These are phyloP conservation scores for Polydrusus tereticollis DNA, from an alignment of 2,888 invertebrate genomes.

Conservation along the genomic window DNA sequence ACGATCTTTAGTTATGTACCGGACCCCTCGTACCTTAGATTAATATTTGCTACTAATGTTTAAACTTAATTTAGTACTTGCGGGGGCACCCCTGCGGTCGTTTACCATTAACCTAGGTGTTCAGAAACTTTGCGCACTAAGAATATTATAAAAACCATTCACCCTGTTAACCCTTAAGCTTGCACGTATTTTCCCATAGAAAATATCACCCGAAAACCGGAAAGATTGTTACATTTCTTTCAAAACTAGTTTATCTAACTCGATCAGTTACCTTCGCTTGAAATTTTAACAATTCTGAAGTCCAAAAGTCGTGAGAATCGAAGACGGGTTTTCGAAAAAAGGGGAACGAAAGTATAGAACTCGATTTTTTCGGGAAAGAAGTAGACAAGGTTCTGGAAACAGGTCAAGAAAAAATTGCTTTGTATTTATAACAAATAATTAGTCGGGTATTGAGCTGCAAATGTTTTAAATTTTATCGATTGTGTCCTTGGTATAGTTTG, in stretches of 20 bases:
- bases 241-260: constrained; percentile 18
- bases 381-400: no score
- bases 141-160: no score
- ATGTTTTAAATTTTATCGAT: no score
- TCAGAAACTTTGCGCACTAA: no score
- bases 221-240: constrained; percentile 1
- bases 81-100: not conserved
- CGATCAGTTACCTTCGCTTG: constrained; percentile 1
- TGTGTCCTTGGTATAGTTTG: no score
- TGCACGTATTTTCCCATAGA: not conserved
- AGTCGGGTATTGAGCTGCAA: no score
- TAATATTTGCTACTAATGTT: constrained; percentile 31
- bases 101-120: no score
- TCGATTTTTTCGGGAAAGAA: no score
- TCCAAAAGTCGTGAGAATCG: constrained; percentile 14
- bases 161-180: not conserved
- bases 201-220: not conserved
- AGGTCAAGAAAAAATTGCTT: no score
- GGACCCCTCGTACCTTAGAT: constrained; percentile 40
- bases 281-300: constrained; percentile 13
- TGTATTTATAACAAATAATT: no score
- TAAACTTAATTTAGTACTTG: constrained; percentile 33
- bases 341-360: no score
- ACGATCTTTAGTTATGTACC: constrained; percentile 36
- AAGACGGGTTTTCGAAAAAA: no score